Conservation (phyloP, 2,113 vertebrate genomes). For the Alethe diademata region DNA sequence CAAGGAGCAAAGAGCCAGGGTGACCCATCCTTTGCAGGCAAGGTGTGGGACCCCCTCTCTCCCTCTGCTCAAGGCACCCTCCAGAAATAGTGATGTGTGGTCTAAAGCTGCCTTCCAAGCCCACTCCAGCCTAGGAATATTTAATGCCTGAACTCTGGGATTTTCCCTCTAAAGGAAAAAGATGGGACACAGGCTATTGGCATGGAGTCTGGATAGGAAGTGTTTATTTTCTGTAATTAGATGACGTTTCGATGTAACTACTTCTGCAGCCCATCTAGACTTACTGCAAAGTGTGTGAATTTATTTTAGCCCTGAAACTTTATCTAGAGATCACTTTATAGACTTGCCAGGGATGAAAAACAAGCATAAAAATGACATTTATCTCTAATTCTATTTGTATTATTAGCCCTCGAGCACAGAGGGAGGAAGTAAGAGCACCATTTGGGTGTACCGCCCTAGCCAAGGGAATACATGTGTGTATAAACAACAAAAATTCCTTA, state of each 20-base stretch:
- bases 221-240: not conserved
- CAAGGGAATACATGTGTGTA: not conserved
- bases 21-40: not conserved
- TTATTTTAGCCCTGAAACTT: not conserved
- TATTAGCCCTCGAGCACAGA: not conserved
- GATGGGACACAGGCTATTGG: not conserved
- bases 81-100: not conserved
- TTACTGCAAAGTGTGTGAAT: not conserved
- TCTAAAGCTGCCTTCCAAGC: not conserved
- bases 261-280: not conserved
- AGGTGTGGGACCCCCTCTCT: not conserved
- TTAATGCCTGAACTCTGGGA: not conserved
- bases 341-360: not conserved
- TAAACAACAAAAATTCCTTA: not conserved
- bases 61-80: not conserved
- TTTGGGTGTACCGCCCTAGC: not conserved
- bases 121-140: not conserved
- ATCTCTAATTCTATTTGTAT: constrained; percentile 3
- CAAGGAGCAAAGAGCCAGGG: not conserved
- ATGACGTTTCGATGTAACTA: not conserved
- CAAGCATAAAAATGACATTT: constrained; percentile 29
- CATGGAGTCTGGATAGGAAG: not conserved
- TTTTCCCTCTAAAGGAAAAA: not conserved
- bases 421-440: not conserved
- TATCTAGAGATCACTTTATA: not conserved